These are phyloP conservation scores for Umimayanthus kanabou DNA, from an alignment of 92 coral and sea anemone species.

Conservation along the genomic window DNA sequence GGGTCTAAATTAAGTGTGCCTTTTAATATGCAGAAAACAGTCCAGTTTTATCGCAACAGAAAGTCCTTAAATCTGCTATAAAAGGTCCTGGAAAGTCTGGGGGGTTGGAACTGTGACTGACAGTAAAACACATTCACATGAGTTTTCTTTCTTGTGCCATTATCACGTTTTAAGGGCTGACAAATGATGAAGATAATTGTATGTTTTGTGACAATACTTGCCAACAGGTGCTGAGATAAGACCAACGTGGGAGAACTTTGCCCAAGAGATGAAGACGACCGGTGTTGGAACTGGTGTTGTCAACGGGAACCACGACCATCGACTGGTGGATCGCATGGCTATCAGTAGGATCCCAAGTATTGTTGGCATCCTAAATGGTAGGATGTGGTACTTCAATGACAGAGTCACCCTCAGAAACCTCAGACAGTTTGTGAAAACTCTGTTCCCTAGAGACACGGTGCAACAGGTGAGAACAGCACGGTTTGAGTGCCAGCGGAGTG, in stretches of 20 bases:
- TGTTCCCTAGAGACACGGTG: conserved; percentile 71
- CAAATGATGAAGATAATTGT: not conserved
- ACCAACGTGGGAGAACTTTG: conserved; percentile 72
- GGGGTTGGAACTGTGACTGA: no score
- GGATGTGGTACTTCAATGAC: conserved; percentile 62
- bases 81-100: no score
- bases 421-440: conserved; percentile 67
- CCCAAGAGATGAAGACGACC: conserved; percentile 67
- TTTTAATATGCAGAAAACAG: no score
- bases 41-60: no score
- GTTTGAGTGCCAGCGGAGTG: no score
- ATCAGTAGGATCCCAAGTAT: conserved; percentile 77
- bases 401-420: conserved; percentile 58
- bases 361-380: conserved; percentile 83
- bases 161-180: no score
- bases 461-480: conserved; percentile 11
- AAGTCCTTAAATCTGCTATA: no score
- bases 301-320: conserved; percentile 74
- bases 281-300: conserved; percentile 85
- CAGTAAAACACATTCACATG: no score
- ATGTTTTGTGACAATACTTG: not conserved
- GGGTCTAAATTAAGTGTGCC: no score
- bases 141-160: no score
- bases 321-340: conserved; percentile 69
- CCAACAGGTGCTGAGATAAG: conserved; percentile 76